Evolutionary conservation across 2,113 vertebrate species (phyloP).

Genomic region (Microtus richardsoni): DNA sequence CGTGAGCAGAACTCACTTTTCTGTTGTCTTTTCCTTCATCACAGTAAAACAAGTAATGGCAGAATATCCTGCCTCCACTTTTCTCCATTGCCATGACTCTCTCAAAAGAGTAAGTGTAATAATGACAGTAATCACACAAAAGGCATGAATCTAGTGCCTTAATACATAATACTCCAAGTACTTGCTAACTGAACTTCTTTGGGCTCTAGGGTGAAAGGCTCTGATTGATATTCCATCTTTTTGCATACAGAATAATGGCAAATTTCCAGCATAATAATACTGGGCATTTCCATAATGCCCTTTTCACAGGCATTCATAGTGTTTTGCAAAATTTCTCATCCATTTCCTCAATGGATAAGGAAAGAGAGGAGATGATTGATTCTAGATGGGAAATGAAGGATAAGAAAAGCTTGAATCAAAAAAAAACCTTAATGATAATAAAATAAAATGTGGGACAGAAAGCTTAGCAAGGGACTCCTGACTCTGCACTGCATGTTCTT

Average conservation of each 20-base stretch:
- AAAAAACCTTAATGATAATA: background rate
- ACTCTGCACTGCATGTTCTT: conserved; percentile 46
- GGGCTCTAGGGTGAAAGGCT: conserved; percentile 42
- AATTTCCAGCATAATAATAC: conserved; percentile 72
- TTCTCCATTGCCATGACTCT: background rate
- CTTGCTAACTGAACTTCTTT: conserved; percentile 54
- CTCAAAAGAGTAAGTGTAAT: conserved; percentile 29
- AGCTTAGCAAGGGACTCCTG: conserved; percentile 39
- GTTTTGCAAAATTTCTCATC: conserved; percentile 61
- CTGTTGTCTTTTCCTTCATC: background rate
- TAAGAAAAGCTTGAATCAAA: conserved; percentile 47
- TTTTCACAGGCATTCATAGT: conserved; percentile 62
- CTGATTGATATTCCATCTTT: conserved; percentile 68
- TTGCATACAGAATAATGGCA: conserved; percentile 70
- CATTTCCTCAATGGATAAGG: conserved; percentile 63
- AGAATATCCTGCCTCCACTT: background rate
- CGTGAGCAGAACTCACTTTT: background rate
- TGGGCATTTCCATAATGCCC: conserved; percentile 70
- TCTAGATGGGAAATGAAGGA: conserved; percentile 42
- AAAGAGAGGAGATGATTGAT: conserved; percentile 58
- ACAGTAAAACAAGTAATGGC: conserved; percentile 51
- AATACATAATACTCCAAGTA: background rate
- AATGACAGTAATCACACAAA: conserved; percentile 16
- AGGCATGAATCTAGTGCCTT: conserved; percentile 19
- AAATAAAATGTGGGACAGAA: conserved; percentile 13